phyloP scores from a whole-genome alignment of 92 coral and sea anemone genomes.

The Epizoanthus ramosus region DNA sequence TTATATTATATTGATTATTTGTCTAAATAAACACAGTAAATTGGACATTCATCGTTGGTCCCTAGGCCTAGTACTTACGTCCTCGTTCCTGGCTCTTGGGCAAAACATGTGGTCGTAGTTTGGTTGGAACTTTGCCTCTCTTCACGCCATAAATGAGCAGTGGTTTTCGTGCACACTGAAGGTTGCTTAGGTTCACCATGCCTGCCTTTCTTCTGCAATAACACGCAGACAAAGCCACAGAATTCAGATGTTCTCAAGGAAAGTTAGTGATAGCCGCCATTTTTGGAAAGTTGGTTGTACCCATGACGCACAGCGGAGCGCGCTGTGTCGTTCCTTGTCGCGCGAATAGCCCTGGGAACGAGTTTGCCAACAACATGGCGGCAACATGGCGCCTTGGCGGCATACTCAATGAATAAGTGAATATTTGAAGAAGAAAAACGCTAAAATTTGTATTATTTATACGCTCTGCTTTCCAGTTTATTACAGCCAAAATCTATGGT shows the following conservation, averaged over 20 bases:
- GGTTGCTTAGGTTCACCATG: slow-evolving; percentile 84
- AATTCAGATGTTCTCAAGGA: neutral
- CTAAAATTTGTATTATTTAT: too few relatives aligned
- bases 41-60: neutral
- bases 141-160: slow-evolving; percentile 93
- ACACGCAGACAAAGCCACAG: neutral
- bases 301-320: neutral
- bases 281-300: slow-evolving; percentile 7
- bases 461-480: too few relatives aligned
- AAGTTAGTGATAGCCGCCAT: slow-evolving; percentile 8
- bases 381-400: too few relatives aligned
- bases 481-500: too few relatives aligned
- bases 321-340: neutral
- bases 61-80: slow-evolving; percentile 71
- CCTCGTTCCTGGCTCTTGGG: slow-evolving; percentile 60
- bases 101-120: slow-evolving; percentile 85
- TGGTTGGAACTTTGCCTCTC: slow-evolving; percentile 90
- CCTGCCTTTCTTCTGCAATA: neutral
- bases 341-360: too few relatives aligned
- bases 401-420: too few relatives aligned
- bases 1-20: too few relatives aligned
- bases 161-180: slow-evolving; percentile 71
- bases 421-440: neutral
- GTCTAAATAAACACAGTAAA: too few relatives aligned
- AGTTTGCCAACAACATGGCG: too few relatives aligned